Evolutionary conservation across 2,113 vertebrate genomes (phyloP).

Genomic region (Clarias magur): DNA sequence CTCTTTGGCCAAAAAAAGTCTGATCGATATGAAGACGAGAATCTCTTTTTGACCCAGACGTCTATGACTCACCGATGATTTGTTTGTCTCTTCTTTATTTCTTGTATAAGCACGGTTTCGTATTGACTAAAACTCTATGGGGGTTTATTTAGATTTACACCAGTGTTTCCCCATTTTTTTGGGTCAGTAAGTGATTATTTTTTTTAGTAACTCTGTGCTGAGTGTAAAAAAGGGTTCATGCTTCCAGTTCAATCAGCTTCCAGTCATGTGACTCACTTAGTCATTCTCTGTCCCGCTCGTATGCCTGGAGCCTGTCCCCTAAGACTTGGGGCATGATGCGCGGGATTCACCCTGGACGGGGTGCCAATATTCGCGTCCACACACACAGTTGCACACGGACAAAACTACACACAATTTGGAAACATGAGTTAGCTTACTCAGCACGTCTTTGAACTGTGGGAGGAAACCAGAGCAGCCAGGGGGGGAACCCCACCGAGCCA

Average conservation of each 20-base stretch:
- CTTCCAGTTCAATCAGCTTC: not conserved
- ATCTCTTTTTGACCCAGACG: slow-evolving; percentile 18
- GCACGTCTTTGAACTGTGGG: too few species aligned
- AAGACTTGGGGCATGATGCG: too few species aligned
- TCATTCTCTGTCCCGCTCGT: too few species aligned
- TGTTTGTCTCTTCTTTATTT: slow-evolving; percentile 27
- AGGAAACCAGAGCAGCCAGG: too few species aligned
- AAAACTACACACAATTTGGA: too few species aligned
- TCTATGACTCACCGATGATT: slow-evolving; percentile 38
- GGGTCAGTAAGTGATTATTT: not conserved
- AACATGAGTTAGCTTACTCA: too few species aligned
- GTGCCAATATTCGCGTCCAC: too few species aligned
- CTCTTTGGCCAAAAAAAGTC: slow-evolving; percentile 14
- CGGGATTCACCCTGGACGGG: too few species aligned
- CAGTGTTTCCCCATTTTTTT: slow-evolving; percentile 15
- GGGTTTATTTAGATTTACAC: slow-evolving; percentile 13
- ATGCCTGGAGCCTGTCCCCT: too few species aligned
- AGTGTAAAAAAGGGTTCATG: not conserved
- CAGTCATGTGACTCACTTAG: not conserved
- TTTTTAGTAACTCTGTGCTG: slow-evolving; percentile 12
- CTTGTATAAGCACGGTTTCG: slow-evolving; percentile 33
- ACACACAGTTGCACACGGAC: not conserved
- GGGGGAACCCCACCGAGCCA: too few species aligned
- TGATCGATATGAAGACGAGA: slow-evolving; percentile 6
- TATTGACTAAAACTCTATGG: slow-evolving; percentile 25